A percentile compares a stretch with the other conserved stretches of the same genome.
Conservation (phyloP, 2,888 invertebrate species). For the Eristalis arbustorum region DNA sequence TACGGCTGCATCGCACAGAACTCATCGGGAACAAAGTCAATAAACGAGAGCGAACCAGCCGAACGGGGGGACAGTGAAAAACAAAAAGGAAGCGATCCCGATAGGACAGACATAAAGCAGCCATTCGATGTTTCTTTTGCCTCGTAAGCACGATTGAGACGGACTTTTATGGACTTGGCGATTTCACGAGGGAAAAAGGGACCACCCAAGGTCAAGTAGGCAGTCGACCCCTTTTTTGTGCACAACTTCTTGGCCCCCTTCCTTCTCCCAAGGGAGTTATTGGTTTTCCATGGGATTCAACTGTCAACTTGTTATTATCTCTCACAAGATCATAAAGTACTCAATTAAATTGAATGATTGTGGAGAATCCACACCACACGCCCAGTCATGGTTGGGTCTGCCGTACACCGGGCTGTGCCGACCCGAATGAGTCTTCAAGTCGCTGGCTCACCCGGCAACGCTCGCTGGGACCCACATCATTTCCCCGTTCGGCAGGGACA, state of each 20-base stretch:
- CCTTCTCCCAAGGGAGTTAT: neutral
- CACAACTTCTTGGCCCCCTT: neutral
- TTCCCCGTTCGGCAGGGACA: constrained; percentile 27
- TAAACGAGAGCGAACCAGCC: neutral
- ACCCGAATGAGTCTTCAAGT: constrained; percentile 24
- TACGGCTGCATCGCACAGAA: neutral
- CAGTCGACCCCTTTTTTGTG: neutral
- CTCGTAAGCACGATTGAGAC: neutral
- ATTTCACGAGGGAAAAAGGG: neutral
- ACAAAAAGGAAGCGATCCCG: neutral
- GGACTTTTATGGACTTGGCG: neutral
- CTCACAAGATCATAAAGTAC: constrained; percentile 41
- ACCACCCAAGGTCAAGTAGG: neutral
- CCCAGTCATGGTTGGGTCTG: constrained; percentile 46
- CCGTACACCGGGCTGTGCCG: constrained; percentile 41
- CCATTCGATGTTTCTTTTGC: neutral
- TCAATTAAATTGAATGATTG: constrained; percentile 66
- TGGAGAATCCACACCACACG: constrained; percentile 19
- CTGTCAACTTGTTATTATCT: constrained; percentile 12
- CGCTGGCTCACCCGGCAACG: neutral
- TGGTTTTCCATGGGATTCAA: neutral
- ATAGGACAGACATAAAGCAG: neutral
- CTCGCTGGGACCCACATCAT: constrained; percentile 28
- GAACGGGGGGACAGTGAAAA: neutral
- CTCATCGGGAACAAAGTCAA: neutral